phyloP scores from a whole-genome alignment of 2,113 vertebrate species.

The Chloroceryle aenea region DNA sequence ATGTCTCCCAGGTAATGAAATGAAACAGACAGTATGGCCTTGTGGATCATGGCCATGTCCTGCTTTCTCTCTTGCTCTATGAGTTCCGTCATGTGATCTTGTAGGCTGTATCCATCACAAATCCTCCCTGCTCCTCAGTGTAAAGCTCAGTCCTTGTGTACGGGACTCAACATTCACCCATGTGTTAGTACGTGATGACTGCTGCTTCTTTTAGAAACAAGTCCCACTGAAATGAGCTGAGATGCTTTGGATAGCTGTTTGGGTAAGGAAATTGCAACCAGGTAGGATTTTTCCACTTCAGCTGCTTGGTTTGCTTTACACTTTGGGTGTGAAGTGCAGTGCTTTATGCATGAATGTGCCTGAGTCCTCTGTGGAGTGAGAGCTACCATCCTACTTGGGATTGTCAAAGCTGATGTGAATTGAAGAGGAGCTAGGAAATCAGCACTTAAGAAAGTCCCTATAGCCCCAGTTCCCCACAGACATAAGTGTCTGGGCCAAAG shows the following conservation, averaged over 20 bases:
- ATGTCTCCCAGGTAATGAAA: background rate
- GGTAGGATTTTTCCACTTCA: background rate
- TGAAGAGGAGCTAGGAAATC: background rate
- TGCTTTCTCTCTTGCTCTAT: background rate
- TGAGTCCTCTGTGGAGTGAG: background rate
- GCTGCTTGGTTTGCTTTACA: background rate
- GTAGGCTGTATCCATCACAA: accelerated
- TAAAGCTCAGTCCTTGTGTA: background rate
- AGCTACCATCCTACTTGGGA: background rate
- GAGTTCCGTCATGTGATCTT: background rate
- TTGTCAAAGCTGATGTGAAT: background rate
- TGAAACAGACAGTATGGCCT: background rate
- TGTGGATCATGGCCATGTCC: background rate
- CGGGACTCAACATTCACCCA: background rate
- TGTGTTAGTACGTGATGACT: background rate
- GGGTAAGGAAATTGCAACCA: background rate
- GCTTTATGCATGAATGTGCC: background rate
- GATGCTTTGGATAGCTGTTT: background rate
- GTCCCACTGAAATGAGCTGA: background rate
- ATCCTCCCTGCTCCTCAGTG: background rate
- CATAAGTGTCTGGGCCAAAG: background rate
- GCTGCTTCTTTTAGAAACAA: background rate
- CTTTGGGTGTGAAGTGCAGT: background rate
- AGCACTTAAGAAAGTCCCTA: background rate
- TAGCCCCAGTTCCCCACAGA: background rate